phyloP scores from a whole-genome alignment of 2,113 vertebrate genomes.

The Sinocyclocheilus rhinocerous region DNA sequence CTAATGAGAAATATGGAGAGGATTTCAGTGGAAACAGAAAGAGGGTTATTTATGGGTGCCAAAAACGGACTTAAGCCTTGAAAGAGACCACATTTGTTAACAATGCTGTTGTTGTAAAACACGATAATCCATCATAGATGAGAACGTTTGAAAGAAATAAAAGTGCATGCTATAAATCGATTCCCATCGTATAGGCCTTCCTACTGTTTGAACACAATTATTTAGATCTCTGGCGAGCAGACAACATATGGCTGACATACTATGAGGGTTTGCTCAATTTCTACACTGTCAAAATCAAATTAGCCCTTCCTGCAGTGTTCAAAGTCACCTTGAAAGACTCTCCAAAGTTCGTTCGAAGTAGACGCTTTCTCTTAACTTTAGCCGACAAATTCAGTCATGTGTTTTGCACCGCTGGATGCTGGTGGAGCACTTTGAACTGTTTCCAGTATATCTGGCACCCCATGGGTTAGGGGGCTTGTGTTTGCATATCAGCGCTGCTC shows the following conservation, averaged over 20 bases:
- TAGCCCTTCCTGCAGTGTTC: conserved; percentile 31
- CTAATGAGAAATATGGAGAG: conserved; percentile 59
- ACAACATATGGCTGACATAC: conserved; percentile 33
- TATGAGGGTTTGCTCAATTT: conserved; percentile 26
- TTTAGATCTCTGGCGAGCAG: background rate
- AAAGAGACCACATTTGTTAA: conserved; percentile 34
- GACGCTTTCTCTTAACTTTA: conserved; percentile 31
- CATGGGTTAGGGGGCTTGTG: conserved; percentile 17
- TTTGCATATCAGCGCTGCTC: conserved; percentile 29
- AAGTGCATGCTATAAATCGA: conserved; percentile 4
- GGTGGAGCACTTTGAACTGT: conserved; percentile 43
- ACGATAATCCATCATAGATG: conserved; percentile 15
- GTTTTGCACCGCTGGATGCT: conserved; percentile 18
- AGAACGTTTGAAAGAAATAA: conserved; percentile 18
- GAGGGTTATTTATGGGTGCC: conserved; percentile 12
- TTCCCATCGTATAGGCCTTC: conserved; percentile 13
- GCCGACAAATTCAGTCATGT: conserved; percentile 45
- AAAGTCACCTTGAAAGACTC: conserved; percentile 45
- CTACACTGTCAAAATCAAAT: conserved; percentile 45
- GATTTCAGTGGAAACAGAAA: conserved; percentile 41
- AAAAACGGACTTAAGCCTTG: background rate
- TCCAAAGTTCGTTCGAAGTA: conserved; percentile 11
- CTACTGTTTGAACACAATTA: conserved; percentile 36
- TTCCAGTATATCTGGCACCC: conserved; percentile 50
- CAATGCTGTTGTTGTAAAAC: conserved; percentile 23